Conservation (phyloP, 2,797 vertebrate species). For the Cuculus canorus region DNA sequence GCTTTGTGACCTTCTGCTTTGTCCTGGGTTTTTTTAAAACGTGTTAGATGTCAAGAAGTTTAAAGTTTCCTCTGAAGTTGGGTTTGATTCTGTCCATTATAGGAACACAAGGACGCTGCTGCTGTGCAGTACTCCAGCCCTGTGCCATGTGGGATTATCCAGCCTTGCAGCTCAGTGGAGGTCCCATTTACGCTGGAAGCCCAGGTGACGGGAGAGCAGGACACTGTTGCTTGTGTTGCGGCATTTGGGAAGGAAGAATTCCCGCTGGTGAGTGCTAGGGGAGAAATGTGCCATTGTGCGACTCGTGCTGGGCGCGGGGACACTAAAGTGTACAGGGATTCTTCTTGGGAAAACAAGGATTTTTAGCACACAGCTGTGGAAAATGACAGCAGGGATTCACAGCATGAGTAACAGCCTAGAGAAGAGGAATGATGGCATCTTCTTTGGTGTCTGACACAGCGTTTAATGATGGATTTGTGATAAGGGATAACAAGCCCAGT, state of each 20-base stretch:
- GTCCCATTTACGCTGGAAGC: conserved; percentile 79
- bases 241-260: conserved; percentile 80
- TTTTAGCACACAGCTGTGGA: background rate
- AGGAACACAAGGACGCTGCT: conserved; percentile 73
- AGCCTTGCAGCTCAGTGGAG: conserved; percentile 71
- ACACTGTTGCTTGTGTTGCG: conserved; percentile 59
- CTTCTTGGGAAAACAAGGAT: background rate
- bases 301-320: background rate
- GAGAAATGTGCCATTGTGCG: background rate
- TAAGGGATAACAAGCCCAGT: background rate
- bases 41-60: background rate
- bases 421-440: background rate
- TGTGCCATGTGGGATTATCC: conserved; percentile 79
- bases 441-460: background rate
- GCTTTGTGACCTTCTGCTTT: background rate
- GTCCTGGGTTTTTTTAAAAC: background rate
- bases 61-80: background rate
- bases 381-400: background rate
- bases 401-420: background rate
- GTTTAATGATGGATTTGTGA: background rate
- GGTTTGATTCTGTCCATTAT: background rate
- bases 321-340: accelerated
- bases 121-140: conserved; percentile 75
- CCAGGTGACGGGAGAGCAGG: conserved; percentile 72
- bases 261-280: conserved; percentile 81